These are phyloP conservation scores for Aldrovandia affinis DNA, from an alignment of 2,797 vertebrate genomes.

Conservation along the genomic window DNA sequence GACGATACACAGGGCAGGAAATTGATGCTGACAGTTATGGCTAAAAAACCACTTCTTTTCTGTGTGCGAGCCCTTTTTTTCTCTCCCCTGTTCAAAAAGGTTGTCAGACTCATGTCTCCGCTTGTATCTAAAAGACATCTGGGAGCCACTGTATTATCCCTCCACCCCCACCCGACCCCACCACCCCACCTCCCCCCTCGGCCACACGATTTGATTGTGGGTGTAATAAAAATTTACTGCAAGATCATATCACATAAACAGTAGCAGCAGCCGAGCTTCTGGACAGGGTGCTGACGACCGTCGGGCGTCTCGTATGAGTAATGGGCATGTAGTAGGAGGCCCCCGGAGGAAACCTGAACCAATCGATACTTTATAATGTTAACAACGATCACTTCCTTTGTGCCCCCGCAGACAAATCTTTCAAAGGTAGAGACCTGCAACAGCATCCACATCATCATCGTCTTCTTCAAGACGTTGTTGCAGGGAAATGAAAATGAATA, in stretches of 20 bases:
- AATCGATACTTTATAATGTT: conserved; percentile 79
- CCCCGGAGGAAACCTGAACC: conserved; percentile 67
- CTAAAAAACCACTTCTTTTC: not conserved
- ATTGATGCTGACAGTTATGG: not conserved
- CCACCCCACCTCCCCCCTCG: no score
- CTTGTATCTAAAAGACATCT: conserved; percentile 50
- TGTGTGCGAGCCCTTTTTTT: not conserved
- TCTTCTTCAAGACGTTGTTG: not conserved
- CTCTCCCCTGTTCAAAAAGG: conserved; percentile 36
- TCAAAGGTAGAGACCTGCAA: conserved; percentile 57
- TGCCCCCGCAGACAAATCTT: conserved; percentile 70
- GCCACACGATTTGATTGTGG: not conserved
- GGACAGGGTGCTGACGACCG: conserved; percentile 51
- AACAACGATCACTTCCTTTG: conserved; percentile 72
- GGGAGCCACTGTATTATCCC: not conserved
- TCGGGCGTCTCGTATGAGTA: conserved; percentile 63
- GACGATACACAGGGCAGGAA: conserved; percentile 63
- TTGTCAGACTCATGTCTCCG: conserved; percentile 58
- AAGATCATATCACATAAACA: conserved; percentile 54
- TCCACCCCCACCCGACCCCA: no score
- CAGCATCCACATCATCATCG: conserved; percentile 50
- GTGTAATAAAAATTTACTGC: conserved; percentile 34
- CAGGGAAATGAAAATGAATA: not conserved
- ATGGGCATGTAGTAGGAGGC: conserved; percentile 62
- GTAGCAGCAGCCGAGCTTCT: conserved; percentile 45